Base-by-base conservation (phyloP, 2,113 vertebrate genomes). In the Epinephelus fuscoguttatus region DNA sequence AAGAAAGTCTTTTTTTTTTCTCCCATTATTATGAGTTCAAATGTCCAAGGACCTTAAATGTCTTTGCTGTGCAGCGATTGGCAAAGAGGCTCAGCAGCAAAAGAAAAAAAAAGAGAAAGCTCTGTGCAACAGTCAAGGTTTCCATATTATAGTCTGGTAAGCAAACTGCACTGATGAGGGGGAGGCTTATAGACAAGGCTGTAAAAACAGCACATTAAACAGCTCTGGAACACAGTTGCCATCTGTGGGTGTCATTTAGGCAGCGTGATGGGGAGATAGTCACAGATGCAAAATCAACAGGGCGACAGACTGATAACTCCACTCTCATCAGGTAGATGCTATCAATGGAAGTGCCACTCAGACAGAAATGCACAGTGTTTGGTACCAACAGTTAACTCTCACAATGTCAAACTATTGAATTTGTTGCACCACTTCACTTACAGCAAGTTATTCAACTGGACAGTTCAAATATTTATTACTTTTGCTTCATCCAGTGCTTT, bases 191-290 rank as follows among this genome's bases (percentile, higher is more conserved):
- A 78, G 61, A 72, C 67, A 37, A 75, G 66, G 66, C 75, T 66
- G 10, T 78, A 78, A 88, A 74, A 92, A 66, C 86, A 84, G 53
- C 64, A 42, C 70, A 86, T 84, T 86, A 82, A 77, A 55, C 73
- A 74, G 84, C 79, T 83, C 75, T 74, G 81, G 30, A 68, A 72
- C 69, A 75, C 78, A 78, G 71, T 62, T 69, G 57, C 82, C 84
- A 91, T 89, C 89, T 91, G 89, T 84, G 80, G 84, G 33, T 86
- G 86, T 89, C 86, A 79, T 85, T 82, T 81, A 73, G 66, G 63
- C 69, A 66, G 75, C 9, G 14, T 79, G 72, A 81, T 80, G 21
- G 47, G 62, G 64, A 74, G 72, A 78, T 53, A 70, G 76, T 76
- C 75, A 80, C 88, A 88, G 89, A 92, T 78, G 84, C 69, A 84